Evolutionary conservation across 2,797 vertebrate genomes (phyloP).

Genomic region (Sorex maritimensis): DNA sequence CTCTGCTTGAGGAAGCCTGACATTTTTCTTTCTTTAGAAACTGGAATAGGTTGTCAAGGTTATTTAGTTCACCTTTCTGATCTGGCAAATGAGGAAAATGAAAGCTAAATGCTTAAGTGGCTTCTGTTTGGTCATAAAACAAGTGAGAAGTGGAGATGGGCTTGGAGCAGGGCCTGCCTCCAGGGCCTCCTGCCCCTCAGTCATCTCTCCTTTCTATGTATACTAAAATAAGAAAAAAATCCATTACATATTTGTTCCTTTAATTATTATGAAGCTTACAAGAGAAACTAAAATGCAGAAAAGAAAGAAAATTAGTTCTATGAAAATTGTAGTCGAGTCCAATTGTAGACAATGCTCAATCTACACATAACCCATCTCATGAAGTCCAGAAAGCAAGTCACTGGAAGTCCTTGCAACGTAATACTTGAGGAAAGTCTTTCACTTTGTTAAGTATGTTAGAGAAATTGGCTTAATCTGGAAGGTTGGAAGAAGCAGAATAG

Average conservation of each 20-base stretch:
- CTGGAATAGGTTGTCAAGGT: conserved; percentile 47
- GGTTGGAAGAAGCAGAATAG: not conserved
- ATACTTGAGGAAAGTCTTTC: not conserved
- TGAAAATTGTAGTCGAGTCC: not conserved
- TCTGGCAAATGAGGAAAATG: conserved; percentile 54
- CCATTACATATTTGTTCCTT: conserved; percentile 4
- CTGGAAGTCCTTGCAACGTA: not conserved
- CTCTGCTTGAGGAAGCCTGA: not conserved
- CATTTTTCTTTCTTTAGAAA: not conserved
- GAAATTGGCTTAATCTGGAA: conserved; percentile 31
- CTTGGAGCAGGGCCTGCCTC: not conserved
- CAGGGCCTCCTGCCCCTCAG: not conserved
- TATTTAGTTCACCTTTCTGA: conserved; percentile 37
- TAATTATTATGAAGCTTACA: not conserved
- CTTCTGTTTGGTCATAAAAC: conserved; percentile 60
- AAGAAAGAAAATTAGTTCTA: not conserved
- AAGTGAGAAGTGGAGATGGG: not conserved
- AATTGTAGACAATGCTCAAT: not conserved
- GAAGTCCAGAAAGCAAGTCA: not conserved
- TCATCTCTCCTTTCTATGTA: conserved; percentile 16
- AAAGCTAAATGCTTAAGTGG: conserved; percentile 34
- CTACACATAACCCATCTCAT: rapidly evolving
- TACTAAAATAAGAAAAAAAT: conserved; percentile 41
- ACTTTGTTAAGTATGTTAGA: conserved; percentile 32
- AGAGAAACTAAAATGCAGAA: conserved; percentile 37